Base-by-base conservation (phyloP, 1,140 invertebrate species). In the Stenopsyche tienmushanensis region DNA sequence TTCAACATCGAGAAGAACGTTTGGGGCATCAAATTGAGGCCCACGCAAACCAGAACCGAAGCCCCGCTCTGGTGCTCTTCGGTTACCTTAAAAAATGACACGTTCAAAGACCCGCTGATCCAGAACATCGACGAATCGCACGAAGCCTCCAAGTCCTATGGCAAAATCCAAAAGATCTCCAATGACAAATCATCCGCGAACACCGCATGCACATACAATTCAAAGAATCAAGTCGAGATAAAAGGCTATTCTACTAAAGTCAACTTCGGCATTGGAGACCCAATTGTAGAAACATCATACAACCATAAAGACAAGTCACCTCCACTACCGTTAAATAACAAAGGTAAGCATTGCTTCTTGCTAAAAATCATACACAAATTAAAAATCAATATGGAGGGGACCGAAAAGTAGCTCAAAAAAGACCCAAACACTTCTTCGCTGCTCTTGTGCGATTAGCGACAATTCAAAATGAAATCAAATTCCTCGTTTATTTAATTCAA, bases 211-310 rank as follows among this genome's bases (percentile, higher is more conserved):
- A 8, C 45, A 53, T 25, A 39, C 42, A 25, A 45, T n/a, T 10
- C 41, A n/a, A 55, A 21, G 24, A 55, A 55, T 39, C 29, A 18
- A 29, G 41, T 21, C 39, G 44, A 72, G 23, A 8, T 17, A 59
- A 77, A 74, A 71, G 82, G 82, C 9, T 85, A 82, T 72, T 85
- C 83, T 0, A 85, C 84, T 0, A 84, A 82, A 72, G 80, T 85
- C 34, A 84, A 84, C 79, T 75, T 70, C 62, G 70, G 75, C 53
- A 34, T 7, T 13, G 77, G 77, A 9, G 75, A 78, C 64, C 73
- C 79, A 1, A 76, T 75, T 21, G 77, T 81, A 21, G 75, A 68
- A 64, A 69, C 64, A 57, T 69, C 66, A 42, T 69, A 66, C 49
- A 52, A 47, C 13, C 45, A 26, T 15, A 34, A 57, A 39, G 34